Base-by-base conservation (phyloP, 2,888 invertebrate genomes). In the Agriopis marginaria region DNA sequence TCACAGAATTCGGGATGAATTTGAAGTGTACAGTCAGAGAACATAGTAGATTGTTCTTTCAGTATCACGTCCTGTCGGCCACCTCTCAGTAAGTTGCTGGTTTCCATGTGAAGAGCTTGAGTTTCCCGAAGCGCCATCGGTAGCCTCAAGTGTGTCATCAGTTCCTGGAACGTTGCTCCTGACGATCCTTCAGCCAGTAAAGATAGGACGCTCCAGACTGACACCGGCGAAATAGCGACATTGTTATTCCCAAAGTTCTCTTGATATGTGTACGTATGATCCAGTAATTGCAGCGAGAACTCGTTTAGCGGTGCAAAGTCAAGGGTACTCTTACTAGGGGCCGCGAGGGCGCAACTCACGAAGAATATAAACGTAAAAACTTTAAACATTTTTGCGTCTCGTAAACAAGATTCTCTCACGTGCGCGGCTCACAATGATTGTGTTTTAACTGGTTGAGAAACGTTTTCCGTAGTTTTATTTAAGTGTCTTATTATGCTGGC, bases 121-220 rank as follows among this genome's bases (percentile, higher is more conserved):
- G 93, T 93, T 40, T 84, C 80, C 14, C 83, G 80, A 11, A 89
- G 76, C 73, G 92, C 92, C 42, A 82, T 86, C 0, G 93, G 92
- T 0, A 93, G 70, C 55, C 82, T 79, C 10, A 93, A 75, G 6
- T 85, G 86, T 59, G 75, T 86, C 79, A 90, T 85, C n/a, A 93
- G 75, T 76, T 93, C 91, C 12, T 83, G 69, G 68, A 90, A 93
- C 0, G 93, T 93, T 62, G 91, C 86, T 1, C 92, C 93, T 0
- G 93, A 80, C 0, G 93, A 90, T 62, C 91, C 93, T 82, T 93
- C 93, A 4, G 93, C 91, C 14, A 93, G 79, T 8, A 94, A 77
- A 0, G 94, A 82, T 75, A 93, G 90, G 39, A 92, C 82, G 62
- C 88, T 91, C 94, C 94, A 94, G 3, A 92, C 82, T 0, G 94